Evolutionary conservation across 2,113 vertebrate genomes (phyloP), one percentile per base, ranked within the genome.

Genomic region (Phainopepla nitens): DNA sequence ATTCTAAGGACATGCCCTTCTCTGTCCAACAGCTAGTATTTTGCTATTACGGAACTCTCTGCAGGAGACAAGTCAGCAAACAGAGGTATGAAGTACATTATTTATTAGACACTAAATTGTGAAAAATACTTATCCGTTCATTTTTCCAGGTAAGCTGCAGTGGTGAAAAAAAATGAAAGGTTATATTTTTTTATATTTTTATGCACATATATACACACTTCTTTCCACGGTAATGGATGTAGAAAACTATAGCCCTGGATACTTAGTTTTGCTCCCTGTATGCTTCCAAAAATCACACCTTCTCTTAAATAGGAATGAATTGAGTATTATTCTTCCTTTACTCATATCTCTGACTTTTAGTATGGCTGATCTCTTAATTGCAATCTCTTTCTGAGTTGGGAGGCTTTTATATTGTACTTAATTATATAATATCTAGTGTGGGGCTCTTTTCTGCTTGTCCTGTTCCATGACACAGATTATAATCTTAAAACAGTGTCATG

Each of bases 401-500:
- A 9, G 1, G 8, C 20, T 45, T 60, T 45, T 71, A 45, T 73
- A 73, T 10, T 41, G 10, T 51, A 27, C 9, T 54, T 78, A 57
- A 76, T 68, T 42, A 42, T n/a, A 36, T 22, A 80, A 14, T 13
- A n/a, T 15, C 31, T 33, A 49, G 16, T 6, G 6, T 61, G 31
- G 22, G 31, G 9, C 5, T 70, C 16, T 20, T 64, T 73, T 8
- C 50, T 65, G 22, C 9, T 60, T 65, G 14, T 54, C 35, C 22
- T 68, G 33, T 64, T 64, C 16, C 60, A 65, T 1, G 2, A 41
- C 1, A 1, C 8, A 60, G 27, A 56, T 2, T 1, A 54, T 35
- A 54, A 66, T 36, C 28, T 85, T 82, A 57, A 77, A 80, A 51
- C 6, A 62, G 27, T 33, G 16, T 73, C 5, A 36, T 0, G 0